A percentile compares a stretch with the other conserved stretches of the same genome.
phyloP scores from a whole-genome alignment of 2,888 invertebrate genomes.

The Andrena praecox region DNA sequence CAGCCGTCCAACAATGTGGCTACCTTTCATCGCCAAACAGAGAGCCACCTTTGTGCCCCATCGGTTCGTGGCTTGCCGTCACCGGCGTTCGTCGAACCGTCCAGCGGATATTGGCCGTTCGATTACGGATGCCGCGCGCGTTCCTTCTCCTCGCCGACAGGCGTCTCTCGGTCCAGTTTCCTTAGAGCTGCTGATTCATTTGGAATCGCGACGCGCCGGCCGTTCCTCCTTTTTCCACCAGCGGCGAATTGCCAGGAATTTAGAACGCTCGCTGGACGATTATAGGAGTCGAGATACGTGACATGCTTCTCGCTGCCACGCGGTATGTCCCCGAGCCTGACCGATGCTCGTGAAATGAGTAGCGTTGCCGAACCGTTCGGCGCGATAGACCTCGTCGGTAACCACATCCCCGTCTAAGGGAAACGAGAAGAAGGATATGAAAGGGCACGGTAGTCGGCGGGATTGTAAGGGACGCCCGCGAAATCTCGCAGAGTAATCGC shows the following conservation, averaged over 20 bases:
- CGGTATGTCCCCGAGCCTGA: neutral
- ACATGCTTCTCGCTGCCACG: constrained; percentile 44
- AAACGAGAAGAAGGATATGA: neutral
- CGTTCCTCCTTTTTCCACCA: constrained; percentile 9
- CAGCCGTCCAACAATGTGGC: constrained; percentile 40
- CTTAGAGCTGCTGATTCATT: constrained; percentile 44
- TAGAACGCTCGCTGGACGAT: constrained; percentile 40
- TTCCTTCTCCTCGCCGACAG: constrained; percentile 3
- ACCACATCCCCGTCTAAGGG: too few species aligned
- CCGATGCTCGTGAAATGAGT: constrained; percentile 16
- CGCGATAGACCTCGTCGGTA: too few species aligned
- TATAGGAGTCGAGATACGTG: constrained; percentile 26
- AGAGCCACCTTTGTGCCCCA: constrained; percentile 1
- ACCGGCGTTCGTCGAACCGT: constrained; percentile 8
- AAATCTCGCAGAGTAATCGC: constrained; percentile 32
- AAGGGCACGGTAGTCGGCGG: constrained; percentile 36
- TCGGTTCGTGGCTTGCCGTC: constrained; percentile 27
- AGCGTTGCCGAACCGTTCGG: neutral
- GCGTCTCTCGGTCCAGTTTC: constrained; percentile 48
- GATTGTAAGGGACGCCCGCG: constrained; percentile 8
- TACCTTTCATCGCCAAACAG: constrained; percentile 53
- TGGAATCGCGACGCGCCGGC: constrained; percentile 17
- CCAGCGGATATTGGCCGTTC: constrained; percentile 39
- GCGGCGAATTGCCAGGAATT: constrained; percentile 47
- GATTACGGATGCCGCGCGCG: constrained; percentile 45